Conservation (phyloP, 2,113 vertebrate species). For the Syrmaticus mikado region DNA sequence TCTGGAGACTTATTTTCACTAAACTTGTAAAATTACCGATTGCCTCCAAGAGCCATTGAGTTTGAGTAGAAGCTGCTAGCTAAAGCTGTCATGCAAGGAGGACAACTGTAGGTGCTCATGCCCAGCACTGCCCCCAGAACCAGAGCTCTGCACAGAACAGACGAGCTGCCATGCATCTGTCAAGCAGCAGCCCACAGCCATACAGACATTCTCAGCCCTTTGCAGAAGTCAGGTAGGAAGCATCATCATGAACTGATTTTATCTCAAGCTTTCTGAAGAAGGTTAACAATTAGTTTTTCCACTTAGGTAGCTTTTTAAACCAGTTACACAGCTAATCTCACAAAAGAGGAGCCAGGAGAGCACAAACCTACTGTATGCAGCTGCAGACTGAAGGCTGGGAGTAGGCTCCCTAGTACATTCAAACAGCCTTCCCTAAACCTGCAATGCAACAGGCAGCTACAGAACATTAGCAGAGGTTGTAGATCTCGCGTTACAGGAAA, state of each 20-base stretch:
- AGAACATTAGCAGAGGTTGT: background rate
- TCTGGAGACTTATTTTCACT: background rate
- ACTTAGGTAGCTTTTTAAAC: background rate
- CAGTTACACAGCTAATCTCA: background rate
- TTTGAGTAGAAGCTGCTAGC: background rate
- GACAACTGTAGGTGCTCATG: background rate
- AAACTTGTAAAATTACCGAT: fast-evolving
- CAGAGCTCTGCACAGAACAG: background rate
- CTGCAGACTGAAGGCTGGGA: background rate
- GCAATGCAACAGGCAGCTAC: background rate
- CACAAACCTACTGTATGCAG: fast-evolving
- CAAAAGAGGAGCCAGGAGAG: fast-evolving
- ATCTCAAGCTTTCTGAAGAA: background rate
- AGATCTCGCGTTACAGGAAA: background rate
- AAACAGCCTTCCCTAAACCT: background rate
- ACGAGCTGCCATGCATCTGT: background rate
- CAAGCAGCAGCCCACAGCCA: too few species aligned
- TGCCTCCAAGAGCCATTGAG: background rate
- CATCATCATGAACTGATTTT: background rate
- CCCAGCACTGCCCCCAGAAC: background rate
- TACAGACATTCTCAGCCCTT: background rate
- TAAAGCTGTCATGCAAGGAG: background rate
- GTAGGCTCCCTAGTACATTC: background rate
- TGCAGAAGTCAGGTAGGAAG: background rate
- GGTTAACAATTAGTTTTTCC: background rate